Base-by-base conservation (phyloP, 1,140 invertebrate species). In the Littorina saxatilis region DNA sequence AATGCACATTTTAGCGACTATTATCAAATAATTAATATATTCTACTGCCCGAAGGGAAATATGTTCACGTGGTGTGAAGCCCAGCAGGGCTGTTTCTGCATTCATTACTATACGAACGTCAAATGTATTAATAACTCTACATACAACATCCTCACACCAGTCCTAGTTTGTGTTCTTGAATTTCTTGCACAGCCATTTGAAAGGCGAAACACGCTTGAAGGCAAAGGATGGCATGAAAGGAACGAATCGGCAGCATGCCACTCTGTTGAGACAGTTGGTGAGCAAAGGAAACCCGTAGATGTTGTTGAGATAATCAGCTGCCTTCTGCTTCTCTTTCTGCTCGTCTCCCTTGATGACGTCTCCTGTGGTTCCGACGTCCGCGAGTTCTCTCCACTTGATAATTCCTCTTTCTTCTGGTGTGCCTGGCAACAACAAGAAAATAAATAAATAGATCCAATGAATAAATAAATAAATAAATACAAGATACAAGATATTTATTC, bases 371-470 rank as follows among this genome's bases (percentile, higher is more conserved):
- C 66, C 23, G n/a, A 39, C 55, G 40, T 83, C 68, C 55, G n/a
- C 43, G 47, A 81, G 39, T 32, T 86, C 79, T 29, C 87, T 79
- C 89, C 89, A 90, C 72, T 85, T 82, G 52, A 86, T 73, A 20
- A 90, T 85, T 15, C 88, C 89, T 27, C 89, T 73, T 75, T 90
- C 89, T 58, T 89, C 87, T 17, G 73, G 70, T 15, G 83, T 89
- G 37, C 84, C 84, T 85, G 74, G 29, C 4, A 9, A 13, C 9
- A 29, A 68, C 63, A 27, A 13, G 7, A 9, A 27, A 27, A 27
- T n/a, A n/a, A n/a, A n/a, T n/a, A n/a, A n/a, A n/a, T n/a, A n/a
- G n/a, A n/a, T n/a, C n/a, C n/a, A n/a, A 39, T 1, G 20, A 13
- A 83, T 20, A 47, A 11, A 47, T 35, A 73, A 11, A 40, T 35